Evolutionary conservation across 1,140 invertebrate species (phyloP).

Genomic region (Scaptodrosophila lebanonensis): DNA sequence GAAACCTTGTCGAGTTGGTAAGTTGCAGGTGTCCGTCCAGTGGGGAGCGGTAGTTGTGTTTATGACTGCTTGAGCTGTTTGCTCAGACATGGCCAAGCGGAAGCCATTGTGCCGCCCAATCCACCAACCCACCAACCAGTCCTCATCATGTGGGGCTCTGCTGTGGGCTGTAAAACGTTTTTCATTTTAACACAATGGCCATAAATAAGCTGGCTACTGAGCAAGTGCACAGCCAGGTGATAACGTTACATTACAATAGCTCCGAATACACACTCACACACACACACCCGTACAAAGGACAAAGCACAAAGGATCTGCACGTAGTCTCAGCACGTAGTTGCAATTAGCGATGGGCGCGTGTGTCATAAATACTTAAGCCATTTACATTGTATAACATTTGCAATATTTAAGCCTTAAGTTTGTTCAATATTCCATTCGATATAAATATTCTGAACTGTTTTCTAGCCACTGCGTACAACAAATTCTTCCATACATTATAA

Average conservation of each 20-base stretch:
- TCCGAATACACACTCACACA: not conserved
- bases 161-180: constrained; percentile 25
- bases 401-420: no score
- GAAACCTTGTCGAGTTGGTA: constrained; percentile 18
- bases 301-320: constrained; percentile 18
- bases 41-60: no score
- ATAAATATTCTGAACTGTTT: no score
- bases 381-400: no score
- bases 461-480: no score
- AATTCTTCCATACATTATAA: no score
- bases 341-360: no score
- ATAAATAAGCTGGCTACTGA: constrained; percentile 51
- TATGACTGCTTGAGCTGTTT: constrained; percentile 61
- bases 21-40: constrained; percentile 55
- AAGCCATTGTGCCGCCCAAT: constrained; percentile 6
- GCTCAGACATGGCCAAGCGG: constrained; percentile 27
- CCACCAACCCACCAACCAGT: not conserved
- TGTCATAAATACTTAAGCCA: no score
- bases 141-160: constrained; percentile 12
- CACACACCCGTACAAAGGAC: constrained; percentile 5
- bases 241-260: constrained; percentile 35
- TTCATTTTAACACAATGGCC: constrained; percentile 55
- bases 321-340: no score
- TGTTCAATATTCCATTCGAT: no score
- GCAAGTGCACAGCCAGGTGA: constrained; percentile 36